Evolutionary conservation across 2,113 vertebrate genomes (phyloP), one percentile per base, ranked within the genome.

Genomic region (Centropus unirufus): DNA sequence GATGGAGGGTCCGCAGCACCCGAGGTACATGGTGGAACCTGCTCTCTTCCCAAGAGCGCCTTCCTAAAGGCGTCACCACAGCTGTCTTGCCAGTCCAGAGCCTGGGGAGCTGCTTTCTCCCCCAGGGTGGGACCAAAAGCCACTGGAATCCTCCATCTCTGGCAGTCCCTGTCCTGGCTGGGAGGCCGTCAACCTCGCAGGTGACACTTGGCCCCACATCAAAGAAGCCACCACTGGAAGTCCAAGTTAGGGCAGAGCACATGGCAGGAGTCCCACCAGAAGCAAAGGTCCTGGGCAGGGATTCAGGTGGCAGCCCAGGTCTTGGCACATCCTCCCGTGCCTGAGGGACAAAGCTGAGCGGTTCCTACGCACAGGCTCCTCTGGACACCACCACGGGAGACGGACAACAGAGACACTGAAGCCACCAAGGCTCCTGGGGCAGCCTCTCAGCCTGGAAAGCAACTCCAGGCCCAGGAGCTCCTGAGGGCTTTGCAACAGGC

Each of bases 101-200:
- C 40, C 63, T 29, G 47, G 14, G 46, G 27, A 89, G 80, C 73
- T 49, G 73, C 52, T 64, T 70, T 29, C 73, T 75, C 20, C 23
- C 34, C 29, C 26, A 44, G 32, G n/a, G 16, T 5, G 7, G 29
- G 49, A 54, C 32, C 34, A 32, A 52, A 52, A 70, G 36, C 36
- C 59, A 69, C 30, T 19, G 58, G 85, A 76, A 58, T 11, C 23
- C n/a, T 66, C 19, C 27, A 5, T 8, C 34, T 64, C 66, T 4
- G 0, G 52, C 58, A 72, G 49, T 49, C 16, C 21, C 58, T 66
- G 16, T 29, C 79, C 67, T 51, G 75, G 19, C 75, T 20, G 9
- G 14, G 17, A 55, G 54, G 68, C 51, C 68, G 34, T 3, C 0
- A 2, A 27, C 58, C 59, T 23, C 0, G 0, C 88, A 86, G n/a